Percentiles rank a stretch among this genome's conserved stretches.
phyloP scores from a whole-genome alignment of 23 tunicate species.

The Styela clava region DNA sequence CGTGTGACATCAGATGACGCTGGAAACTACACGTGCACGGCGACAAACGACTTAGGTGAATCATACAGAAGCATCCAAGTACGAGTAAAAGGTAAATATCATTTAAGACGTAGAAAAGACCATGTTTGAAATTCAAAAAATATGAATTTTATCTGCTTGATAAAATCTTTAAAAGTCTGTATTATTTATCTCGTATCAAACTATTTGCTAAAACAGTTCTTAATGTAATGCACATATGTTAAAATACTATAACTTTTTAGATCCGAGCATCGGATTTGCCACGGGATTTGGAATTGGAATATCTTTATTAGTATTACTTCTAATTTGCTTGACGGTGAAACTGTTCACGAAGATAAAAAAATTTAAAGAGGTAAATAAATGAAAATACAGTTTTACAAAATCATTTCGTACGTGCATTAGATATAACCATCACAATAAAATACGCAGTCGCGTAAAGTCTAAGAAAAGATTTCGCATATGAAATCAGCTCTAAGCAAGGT shows the following conservation, averaged over 20 bases:
- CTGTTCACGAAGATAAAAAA: constrained; percentile 16
- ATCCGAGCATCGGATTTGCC: background rate
- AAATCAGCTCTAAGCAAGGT: too few relatives aligned
- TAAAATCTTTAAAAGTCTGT: constrained; percentile 1
- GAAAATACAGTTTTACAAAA: too few relatives aligned
- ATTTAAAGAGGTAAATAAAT: constrained; percentile 34
- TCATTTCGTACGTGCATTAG: too few relatives aligned
- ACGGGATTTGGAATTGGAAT: constrained; percentile 6
- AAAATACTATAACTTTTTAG: too few relatives aligned
- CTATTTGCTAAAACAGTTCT: too few relatives aligned
- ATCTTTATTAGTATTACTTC: background rate
- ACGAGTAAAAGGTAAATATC: constrained; percentile 13
- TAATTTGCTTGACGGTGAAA: background rate
- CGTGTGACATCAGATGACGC: constrained; percentile 30
- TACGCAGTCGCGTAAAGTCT: too few relatives aligned
- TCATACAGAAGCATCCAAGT: background rate
- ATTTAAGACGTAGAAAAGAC: too few relatives aligned
- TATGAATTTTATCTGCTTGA: background rate
- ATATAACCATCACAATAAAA: too few relatives aligned
- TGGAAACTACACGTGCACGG: constrained; percentile 54
- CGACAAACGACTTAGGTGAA: constrained; percentile 34
- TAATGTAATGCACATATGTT: too few relatives aligned
- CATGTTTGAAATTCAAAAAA: too few relatives aligned
- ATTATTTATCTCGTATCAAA: too few relatives aligned
- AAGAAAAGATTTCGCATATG: too few relatives aligned